Base-by-base conservation (phyloP, 2,797 vertebrate genomes). In the Uromys caudimaculatus region DNA sequence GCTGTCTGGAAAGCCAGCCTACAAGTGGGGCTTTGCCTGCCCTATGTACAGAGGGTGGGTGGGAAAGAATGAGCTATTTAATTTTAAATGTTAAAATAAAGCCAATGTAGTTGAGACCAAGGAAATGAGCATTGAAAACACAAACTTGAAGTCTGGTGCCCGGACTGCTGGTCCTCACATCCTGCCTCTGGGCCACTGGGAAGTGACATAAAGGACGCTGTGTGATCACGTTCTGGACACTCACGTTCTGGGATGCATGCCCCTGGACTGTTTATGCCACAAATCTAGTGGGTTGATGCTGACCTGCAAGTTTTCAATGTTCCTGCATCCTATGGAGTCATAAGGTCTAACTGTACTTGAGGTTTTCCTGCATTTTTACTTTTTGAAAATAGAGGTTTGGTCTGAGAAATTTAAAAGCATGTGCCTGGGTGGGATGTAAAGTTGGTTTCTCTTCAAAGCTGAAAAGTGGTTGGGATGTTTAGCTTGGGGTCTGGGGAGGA, bases 281-380 rank as follows among this genome's bases (percentile, higher is more conserved):
- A 97, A 95, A 75, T 97, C 96, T 93, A 95, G 83, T 95, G 79
- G 60, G n/a, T 93, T 98, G 93, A 97, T 75, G 83, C 95, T 95
- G 95, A 29, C 62, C 76, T 75, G 75, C 27, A 50, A 96, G 71
- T 95, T 93, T 90, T 97, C 95, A 96, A 12, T 76, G 62, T 91
- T 79, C 69, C 62, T 82, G 11, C 44, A 16, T 62, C 86, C 90
- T 84, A 8, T 67, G 73, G 84, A 84, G 24, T 19, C 62, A 75
- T 32, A 52, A 88, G 56, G 38, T 76, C 24, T 1, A 0, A 14
- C 73, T 86, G 50, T 95, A 75, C 50, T 79, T 12, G 1, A 76
- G 9, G 17, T 76, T 92, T 96, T 58, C 27, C 89, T 95, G 75
- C 71, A 52, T 91, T 83, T 82, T 86, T 81, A 5, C 67, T 91